A percentile compares a stretch with the other conserved stretches of the same genome.
phyloP scores from a whole-genome alignment of 1,140 invertebrate genomes.

The Scaptodrosophila lebanonensis region DNA sequence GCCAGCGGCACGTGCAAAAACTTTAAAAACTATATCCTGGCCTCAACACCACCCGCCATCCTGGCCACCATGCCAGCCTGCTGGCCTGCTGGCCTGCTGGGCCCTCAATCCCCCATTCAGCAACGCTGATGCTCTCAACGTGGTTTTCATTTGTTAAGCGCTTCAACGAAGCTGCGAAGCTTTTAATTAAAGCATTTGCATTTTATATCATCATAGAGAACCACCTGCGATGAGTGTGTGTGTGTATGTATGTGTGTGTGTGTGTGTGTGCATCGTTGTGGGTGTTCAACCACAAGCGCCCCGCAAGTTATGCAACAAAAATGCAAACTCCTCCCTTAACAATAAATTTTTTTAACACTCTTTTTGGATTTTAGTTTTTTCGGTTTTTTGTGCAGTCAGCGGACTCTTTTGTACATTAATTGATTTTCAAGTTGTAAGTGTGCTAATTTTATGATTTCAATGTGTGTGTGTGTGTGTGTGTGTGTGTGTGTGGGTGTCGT shows the following conservation, averaged over 20 bases:
- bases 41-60: background rate
- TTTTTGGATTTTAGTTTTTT: slow-evolving; percentile 29
- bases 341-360: slow-evolving; percentile 9
- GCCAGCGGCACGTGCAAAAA: slow-evolving; percentile 19
- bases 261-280: background rate
- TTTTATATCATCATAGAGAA: slow-evolving; percentile 52
- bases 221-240: background rate
- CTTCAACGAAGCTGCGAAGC: slow-evolving; percentile 60
- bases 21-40: slow-evolving; percentile 40
- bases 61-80: too few species aligned
- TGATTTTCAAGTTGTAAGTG: slow-evolving; percentile 55
- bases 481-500: background rate
- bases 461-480: slow-evolving; percentile 12
- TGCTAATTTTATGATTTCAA: slow-evolving; percentile 67
- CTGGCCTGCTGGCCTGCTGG: too few species aligned
- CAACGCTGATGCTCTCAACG: too few species aligned
- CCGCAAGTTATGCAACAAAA: slow-evolving; percentile 69
- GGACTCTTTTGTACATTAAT: slow-evolving; percentile 62
- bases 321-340: slow-evolving; percentile 15
- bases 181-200: slow-evolving; percentile 74
- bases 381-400: slow-evolving; percentile 35
- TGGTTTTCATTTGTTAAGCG: slow-evolving; percentile 10
- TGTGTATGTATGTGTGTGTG: background rate
- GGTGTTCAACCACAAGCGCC: slow-evolving; percentile 37
- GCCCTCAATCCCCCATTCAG: slow-evolving; percentile 17